Base-by-base conservation (phyloP, 2,113 vertebrate species). In the Burhinus bistriatus region DNA sequence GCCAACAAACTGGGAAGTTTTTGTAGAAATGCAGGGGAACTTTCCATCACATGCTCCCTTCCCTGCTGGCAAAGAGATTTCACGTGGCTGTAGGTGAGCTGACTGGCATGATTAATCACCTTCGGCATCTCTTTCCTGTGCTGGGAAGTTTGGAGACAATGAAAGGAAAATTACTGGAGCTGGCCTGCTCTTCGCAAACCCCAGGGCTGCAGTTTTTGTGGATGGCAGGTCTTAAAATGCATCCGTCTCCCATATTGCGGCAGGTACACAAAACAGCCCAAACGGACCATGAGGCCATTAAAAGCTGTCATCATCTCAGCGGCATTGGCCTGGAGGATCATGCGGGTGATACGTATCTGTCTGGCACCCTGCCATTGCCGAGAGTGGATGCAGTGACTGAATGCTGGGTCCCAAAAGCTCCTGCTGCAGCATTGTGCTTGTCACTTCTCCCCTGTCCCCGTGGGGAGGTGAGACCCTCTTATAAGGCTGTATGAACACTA, bases 241-340 rank as follows among this genome's bases (percentile, higher is more conserved):
- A 51, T 36, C 52, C 0, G 0, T 32, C 47, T 73, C 55, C 73
- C 0, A 0, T 23, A 3, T 17, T 10, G 34, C 1, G 2, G 30
- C 68, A n/a, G 45, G 20, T 30, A 44, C 15, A 8, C 29, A 3
- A 23, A 32, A 27, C n/a, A 51, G 23, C 78, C 42, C 42, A 18
- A 19, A 51, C 0, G 1, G 47, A 55, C 36, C 59, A 2, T 0
- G 18, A 38, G 47, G 55, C 20, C 22, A 0, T 38, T 26, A 34
- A 26, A 58, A 72, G 30, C 65, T 34, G 64, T 18, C 9, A 19
- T 59, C 15, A 5, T 65, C 70, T 59, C 69, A 34, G 30, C 51
- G 8, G 38, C 6, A 0, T 21, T n/a, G 52, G 44, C 40, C 40
- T 21, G 71, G 55, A 81, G 75, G 20, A 29, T 57, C n/a, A 1